Percentiles rank a stretch among this genome's conserved stretches.
phyloP scores from a whole-genome alignment of 2,888 invertebrate genomes.

The Perithous albicinctus region DNA sequence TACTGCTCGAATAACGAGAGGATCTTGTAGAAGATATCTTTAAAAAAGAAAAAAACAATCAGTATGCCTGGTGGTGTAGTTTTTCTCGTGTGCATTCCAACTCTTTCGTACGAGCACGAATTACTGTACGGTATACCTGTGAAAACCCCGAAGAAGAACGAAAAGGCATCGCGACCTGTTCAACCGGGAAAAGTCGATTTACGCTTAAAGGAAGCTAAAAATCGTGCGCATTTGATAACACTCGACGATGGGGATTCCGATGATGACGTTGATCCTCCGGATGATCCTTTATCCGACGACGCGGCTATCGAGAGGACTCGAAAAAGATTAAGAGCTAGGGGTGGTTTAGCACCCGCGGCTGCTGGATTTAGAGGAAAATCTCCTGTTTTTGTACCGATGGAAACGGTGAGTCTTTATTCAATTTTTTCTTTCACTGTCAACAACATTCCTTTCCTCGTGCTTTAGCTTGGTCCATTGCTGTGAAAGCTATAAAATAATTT shows the following conservation, averaged over 20 bases:
- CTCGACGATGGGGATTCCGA: slow-evolving; percentile 71
- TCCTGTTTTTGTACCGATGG: slow-evolving; percentile 88
- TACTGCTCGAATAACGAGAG: background rate
- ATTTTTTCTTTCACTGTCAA: background rate
- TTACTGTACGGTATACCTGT: slow-evolving; percentile 85
- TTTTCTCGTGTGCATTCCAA: slow-evolving; percentile 89
- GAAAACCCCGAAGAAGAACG: slow-evolving; percentile 71
- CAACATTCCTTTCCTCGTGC: too few species aligned
- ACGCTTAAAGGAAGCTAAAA: slow-evolving; percentile 75
- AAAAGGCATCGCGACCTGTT: slow-evolving; percentile 55
- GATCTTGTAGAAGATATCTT: background rate
- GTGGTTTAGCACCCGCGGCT: slow-evolving; percentile 45
- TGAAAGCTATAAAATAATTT: too few species aligned
- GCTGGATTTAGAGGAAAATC: slow-evolving; percentile 64
- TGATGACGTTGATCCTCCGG: slow-evolving; percentile 54
- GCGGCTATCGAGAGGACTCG: slow-evolving; percentile 43
- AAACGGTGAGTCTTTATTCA: slow-evolving; percentile 85
- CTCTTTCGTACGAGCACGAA: slow-evolving; percentile 89
- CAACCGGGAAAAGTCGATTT: slow-evolving; percentile 75
- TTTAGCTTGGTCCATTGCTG: too few species aligned
- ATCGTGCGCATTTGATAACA: slow-evolving; percentile 70
- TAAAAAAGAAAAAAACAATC: slow-evolving; percentile 6
- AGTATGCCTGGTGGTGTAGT: slow-evolving; percentile 87
- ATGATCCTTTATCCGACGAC: slow-evolving; percentile 31
- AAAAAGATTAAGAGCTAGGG: slow-evolving; percentile 51